These are phyloP conservation scores for Ametastegia equiseti DNA, from an alignment of 2,888 invertebrate genomes.

Conservation along the genomic window DNA sequence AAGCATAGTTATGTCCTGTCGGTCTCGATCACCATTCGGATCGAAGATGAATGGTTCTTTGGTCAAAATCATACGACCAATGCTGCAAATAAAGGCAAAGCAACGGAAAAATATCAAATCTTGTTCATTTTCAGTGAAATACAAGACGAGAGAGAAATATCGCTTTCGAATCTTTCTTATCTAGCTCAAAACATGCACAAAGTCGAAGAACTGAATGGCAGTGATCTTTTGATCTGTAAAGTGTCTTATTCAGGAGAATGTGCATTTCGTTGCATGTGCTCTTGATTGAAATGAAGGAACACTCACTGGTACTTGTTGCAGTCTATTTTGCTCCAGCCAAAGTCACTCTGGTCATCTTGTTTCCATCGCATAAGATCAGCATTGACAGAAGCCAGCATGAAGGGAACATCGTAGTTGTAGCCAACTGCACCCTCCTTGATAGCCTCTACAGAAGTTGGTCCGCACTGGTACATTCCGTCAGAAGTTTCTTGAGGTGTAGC, in stretches of 20 bases:
- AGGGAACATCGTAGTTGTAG: slow-evolving; percentile 85
- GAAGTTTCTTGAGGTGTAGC: slow-evolving; percentile 91
- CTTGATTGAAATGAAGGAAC: too few species aligned
- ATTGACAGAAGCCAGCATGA: slow-evolving; percentile 90
- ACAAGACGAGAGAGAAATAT: neutral
- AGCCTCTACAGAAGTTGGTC: slow-evolving; percentile 88
- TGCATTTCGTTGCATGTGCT: too few species aligned
- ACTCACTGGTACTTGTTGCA: slow-evolving; percentile 87
- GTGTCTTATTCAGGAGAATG: too few species aligned
- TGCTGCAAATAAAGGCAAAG: slow-evolving; percentile 76
- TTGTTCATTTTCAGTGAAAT: slow-evolving; percentile 5
- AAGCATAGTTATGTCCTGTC: slow-evolving; percentile 83
- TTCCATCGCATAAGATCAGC: slow-evolving; percentile 91
- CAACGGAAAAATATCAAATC: slow-evolving; percentile 2
- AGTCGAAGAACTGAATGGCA: too few species aligned
- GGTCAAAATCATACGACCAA: slow-evolving; percentile 86
- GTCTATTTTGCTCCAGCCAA: slow-evolving; percentile 84
- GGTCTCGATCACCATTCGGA: slow-evolving; percentile 84
- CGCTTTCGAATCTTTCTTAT: too few species aligned
- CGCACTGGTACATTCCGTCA: slow-evolving; percentile 85
- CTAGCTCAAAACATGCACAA: too few species aligned
- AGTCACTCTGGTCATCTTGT: slow-evolving; percentile 80
- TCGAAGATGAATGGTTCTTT: slow-evolving; percentile 86
- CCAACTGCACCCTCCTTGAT: slow-evolving; percentile 87
- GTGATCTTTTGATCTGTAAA: too few species aligned